Conservation (phyloP, 1,140 invertebrate genomes). For the Chironomus striatipennis region DNA sequence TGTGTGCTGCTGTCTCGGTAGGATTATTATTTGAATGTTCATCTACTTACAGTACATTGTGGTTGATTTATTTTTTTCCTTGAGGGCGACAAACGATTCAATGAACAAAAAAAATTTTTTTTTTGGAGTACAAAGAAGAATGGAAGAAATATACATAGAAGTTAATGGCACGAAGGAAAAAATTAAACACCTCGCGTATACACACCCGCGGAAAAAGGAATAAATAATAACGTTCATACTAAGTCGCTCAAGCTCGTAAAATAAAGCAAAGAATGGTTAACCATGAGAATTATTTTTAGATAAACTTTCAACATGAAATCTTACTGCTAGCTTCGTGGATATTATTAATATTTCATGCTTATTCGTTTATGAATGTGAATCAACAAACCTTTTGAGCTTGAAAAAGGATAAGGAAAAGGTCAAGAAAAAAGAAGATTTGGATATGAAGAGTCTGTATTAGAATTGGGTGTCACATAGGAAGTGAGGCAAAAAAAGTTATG, state of each 20-base stretch:
- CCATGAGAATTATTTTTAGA: neutral
- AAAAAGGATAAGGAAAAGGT: no score
- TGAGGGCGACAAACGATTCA: neutral
- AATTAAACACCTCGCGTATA: neutral
- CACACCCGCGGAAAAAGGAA: conserved; percentile 4
- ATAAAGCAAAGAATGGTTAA: neutral
- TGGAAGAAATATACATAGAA: no score
- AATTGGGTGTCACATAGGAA: no score
- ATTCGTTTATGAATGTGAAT: no score
- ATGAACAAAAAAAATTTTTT: neutral
- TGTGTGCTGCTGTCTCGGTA: no score
- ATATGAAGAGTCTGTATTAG: no score
- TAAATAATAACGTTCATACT: neutral
- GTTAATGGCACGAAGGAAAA: neutral
- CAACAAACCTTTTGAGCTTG: no score
- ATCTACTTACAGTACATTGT: no score
- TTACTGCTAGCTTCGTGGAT: neutral
- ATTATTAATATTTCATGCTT: neutral
- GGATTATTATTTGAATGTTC: no score
- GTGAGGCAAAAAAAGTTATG: no score
- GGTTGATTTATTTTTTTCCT: neutral
- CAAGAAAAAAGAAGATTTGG: no score
- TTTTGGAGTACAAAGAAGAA: neutral
- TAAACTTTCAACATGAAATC: neutral
- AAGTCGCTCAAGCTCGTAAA: neutral